Evolutionary conservation across 2,888 invertebrate species (phyloP), one percentile per base, ranked within the genome.

Genomic region (Monochamus alternatus): DNA sequence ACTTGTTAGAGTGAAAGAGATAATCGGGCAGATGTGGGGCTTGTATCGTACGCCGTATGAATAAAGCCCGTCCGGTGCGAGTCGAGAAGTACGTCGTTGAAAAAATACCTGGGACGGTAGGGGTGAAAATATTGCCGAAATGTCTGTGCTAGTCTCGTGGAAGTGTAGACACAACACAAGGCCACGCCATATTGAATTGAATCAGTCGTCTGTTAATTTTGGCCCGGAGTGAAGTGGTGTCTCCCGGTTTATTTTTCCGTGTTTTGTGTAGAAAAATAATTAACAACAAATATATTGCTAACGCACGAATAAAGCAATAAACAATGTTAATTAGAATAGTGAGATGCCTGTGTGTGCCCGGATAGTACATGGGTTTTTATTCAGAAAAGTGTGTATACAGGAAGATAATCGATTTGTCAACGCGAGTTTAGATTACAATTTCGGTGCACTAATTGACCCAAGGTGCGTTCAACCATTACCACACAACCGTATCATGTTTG

Each of bases 161-260:
- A 77, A 68, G 71, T 76, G 75, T 80, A 79, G 79, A 81, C 80
- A 81, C 78, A 81, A 82, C 88, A 88, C 89, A 90, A 90, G 90
- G 90, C 89, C 90, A 88, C 90, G 90, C 91, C 91, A 91, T 91
- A 90, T 90, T 89, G 90, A 89, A 89, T 91, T 90, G 91, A 90
- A 91, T 90, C 91, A 90, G 90, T 90, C 87, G 88, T 88, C 87
- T 90, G 90, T 91, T 90, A 90, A 90, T 91, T 91, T 90, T 89
- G 89, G 89, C 88, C 87, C 88, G 89, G 88, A 88, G 89, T 85
- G 86, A 87, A 86, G 86, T 87, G 83, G 80, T 83, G 78, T 81
- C 80, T 71, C 84, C 84, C 84, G 84, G 85, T 83, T 83, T 78
- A 81, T 84, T 87, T 86, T 86, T 85, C 83, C 83, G 84, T 81